A percentile compares a stretch with the other conserved stretches of the same genome.
Conservation (phyloP, 2,797 vertebrate genomes). For the Discoglossus pictus region DNA sequence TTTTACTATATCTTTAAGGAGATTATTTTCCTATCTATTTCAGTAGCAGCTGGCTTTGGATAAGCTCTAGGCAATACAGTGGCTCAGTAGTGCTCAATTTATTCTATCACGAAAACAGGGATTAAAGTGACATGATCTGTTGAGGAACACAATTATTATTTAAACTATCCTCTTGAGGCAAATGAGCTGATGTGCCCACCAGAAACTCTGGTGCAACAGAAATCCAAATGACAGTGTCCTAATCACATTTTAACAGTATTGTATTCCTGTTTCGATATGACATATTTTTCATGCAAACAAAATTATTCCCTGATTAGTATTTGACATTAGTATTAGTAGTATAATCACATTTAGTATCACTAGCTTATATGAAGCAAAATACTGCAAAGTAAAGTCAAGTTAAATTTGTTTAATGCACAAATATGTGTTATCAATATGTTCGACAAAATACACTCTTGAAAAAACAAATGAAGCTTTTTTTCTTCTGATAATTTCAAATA, state of each 20-base stretch:
- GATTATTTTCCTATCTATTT: constrained; percentile 31
- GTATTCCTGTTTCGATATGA: no score
- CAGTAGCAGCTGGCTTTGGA: constrained; percentile 30
- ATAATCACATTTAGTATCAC: no score
- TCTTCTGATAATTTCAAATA: no score
- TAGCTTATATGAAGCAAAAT: no score
- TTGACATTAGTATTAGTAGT: no score
- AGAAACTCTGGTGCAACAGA: constrained; percentile 8
- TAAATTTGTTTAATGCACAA: no score
- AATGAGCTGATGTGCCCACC: constrained; percentile 10
- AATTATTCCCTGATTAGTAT: no score
- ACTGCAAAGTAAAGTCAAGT: no score
- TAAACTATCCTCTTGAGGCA: constrained; percentile 34
- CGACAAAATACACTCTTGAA: no score
- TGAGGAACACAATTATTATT: constrained; percentile 27
- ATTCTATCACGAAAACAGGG: constrained; percentile 28
- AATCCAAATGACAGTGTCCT: neutral
- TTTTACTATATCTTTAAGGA: constrained; percentile 3
- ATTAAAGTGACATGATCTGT: constrained; percentile 41
- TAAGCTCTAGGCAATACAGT: constrained; percentile 15
- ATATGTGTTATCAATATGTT: no score
- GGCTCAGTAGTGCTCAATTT: constrained; percentile 25
- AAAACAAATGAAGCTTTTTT: no score
- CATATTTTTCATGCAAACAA: no score
- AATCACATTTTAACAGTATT: neutral